Conservation (phyloP, 2,113 vertebrate species). For the Neogobius melanostomus region DNA sequence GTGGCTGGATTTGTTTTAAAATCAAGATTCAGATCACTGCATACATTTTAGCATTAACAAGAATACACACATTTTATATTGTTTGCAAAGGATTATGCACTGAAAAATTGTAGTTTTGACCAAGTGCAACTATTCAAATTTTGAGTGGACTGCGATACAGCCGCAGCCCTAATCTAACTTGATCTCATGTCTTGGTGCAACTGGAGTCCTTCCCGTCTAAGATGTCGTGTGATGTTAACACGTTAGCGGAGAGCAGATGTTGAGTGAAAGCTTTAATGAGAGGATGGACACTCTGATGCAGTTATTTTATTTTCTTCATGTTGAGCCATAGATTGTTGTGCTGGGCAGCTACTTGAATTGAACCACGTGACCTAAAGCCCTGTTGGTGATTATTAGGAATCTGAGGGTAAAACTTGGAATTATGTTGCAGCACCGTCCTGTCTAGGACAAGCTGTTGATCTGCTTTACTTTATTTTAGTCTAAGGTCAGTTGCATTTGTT, state of each 20-base stretch:
- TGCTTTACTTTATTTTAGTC: background rate
- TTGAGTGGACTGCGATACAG: too few species aligned
- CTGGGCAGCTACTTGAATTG: conserved; percentile 39
- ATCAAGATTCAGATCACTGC: too few species aligned
- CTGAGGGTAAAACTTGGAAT: background rate
- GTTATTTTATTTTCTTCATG: conserved; percentile 6
- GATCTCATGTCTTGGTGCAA: conserved; percentile 6
- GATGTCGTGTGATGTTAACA: conserved; percentile 15
- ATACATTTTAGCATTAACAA: too few species aligned
- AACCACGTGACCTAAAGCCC: background rate
- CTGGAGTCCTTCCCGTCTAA: conserved; percentile 19
- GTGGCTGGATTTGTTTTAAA: too few species aligned
- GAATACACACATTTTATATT: too few species aligned
- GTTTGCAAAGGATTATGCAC: too few species aligned
- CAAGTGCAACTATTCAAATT: too few species aligned
- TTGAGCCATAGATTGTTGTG: conserved; percentile 8
- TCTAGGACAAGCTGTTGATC: background rate
- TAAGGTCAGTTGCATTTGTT: background rate
- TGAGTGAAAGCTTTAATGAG: conserved; percentile 1
- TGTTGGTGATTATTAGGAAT: background rate
- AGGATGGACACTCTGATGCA: background rate
- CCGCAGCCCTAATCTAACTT: background rate
- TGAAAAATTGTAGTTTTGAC: too few species aligned
- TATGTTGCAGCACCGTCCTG: conserved; percentile 9
- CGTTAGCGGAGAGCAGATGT: background rate